A percentile compares a stretch with the other conserved stretches of the same genome.
phyloP scores from a whole-genome alignment of 1,140 invertebrate species.

The Stegodyphus mimosarum region DNA sequence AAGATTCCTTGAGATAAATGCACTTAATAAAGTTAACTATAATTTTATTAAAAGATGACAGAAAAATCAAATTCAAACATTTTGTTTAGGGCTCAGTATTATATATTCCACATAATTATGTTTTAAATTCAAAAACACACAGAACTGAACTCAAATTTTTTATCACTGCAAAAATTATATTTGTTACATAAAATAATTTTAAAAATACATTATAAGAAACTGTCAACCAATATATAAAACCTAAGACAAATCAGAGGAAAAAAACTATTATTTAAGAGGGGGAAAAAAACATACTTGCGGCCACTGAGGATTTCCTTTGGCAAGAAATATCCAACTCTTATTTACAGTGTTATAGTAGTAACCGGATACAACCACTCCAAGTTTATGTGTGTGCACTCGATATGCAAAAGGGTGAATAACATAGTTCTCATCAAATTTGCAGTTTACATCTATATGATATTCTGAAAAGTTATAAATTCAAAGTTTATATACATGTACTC shows the following conservation, averaged over 20 bases:
- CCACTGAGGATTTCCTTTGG: constrained; percentile 70
- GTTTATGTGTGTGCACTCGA: constrained; percentile 73
- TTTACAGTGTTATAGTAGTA: constrained; percentile 66
- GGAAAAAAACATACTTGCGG: constrained; percentile 65
- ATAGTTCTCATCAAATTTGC: constrained; percentile 54
- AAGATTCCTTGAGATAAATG: background rate
- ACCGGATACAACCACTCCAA: constrained; percentile 71
- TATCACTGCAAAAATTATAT: too few relatives aligned
- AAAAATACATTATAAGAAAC: too few relatives aligned
- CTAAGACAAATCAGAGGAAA: background rate
- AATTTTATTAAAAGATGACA: too few relatives aligned
- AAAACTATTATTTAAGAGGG: too few relatives aligned
- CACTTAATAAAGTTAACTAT: background rate
- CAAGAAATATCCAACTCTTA: constrained; percentile 64
- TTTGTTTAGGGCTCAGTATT: too few relatives aligned
- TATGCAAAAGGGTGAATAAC: constrained; percentile 73
- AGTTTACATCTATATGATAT: constrained; percentile 68
- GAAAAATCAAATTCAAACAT: too few relatives aligned
- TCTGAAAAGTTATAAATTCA: constrained; percentile 62
- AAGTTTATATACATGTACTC: too few relatives aligned
- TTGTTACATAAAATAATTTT: too few relatives aligned
- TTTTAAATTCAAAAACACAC: too few relatives aligned
- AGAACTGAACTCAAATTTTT: too few relatives aligned
- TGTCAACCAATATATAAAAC: background rate
- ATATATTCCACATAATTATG: too few relatives aligned